phyloP scores from a whole-genome alignment of 2,797 vertebrate genomes.

The Ptychadena robeensis region DNA sequence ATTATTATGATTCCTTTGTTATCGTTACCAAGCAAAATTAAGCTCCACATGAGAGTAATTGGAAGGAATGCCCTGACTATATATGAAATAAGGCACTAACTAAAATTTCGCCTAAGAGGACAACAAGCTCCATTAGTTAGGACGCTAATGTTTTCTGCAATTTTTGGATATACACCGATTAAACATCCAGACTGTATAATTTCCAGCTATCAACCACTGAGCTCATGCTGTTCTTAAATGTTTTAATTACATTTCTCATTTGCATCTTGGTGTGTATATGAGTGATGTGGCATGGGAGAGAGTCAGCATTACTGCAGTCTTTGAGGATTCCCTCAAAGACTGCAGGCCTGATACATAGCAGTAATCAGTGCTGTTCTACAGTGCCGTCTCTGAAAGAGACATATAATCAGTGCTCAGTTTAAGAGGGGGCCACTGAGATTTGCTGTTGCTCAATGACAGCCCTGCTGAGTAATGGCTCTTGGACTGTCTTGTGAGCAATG shows the following conservation, averaged over 20 bases:
- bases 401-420: slow-evolving; percentile 39
- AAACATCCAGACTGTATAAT: slow-evolving; percentile 82
- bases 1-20: background rate
- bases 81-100: slow-evolving; percentile 80
- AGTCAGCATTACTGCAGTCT: slow-evolving; percentile 42
- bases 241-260: slow-evolving; percentile 85
- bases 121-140: slow-evolving; percentile 76
- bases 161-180: slow-evolving; percentile 79
- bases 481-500: slow-evolving; percentile 12
- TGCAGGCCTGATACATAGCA: slow-evolving; percentile 17
- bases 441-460: slow-evolving; percentile 44
- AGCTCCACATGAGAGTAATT: slow-evolving; percentile 68
- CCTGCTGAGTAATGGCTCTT: slow-evolving; percentile 22
- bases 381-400: slow-evolving; percentile 21
- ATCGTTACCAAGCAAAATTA: slow-evolving; percentile 48
- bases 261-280: slow-evolving; percentile 68
- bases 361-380: slow-evolving; percentile 24
- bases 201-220: slow-evolving; percentile 81
- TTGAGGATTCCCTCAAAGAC: slow-evolving; percentile 40
- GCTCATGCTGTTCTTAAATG: slow-evolving; percentile 74
- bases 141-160: slow-evolving; percentile 78
- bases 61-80: slow-evolving; percentile 69
- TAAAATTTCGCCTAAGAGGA: slow-evolving; percentile 80
- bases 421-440: slow-evolving; percentile 28
- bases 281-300: slow-evolving; percentile 38